Evolutionary conservation across 53 echinoderm and acorn worm genomes (phyloP).

Genomic region (Luidia sarsii): DNA sequence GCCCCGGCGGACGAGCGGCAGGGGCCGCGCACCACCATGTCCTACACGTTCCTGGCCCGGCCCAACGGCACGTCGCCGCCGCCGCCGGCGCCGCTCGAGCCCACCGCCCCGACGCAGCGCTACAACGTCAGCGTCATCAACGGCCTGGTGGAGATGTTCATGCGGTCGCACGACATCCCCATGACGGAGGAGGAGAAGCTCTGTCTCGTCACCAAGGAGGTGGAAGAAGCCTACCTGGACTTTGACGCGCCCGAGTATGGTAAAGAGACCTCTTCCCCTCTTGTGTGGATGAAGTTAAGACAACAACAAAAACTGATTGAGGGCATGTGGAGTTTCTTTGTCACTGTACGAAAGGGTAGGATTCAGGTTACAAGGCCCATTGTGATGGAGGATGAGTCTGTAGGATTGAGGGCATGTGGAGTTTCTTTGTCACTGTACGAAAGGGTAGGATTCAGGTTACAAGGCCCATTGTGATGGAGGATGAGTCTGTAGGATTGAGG

Average conservation of each 20-base stretch:
- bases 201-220: not conserved
- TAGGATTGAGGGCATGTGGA: no score
- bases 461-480: no score
- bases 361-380: no score
- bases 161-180: not conserved
- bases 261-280: no score
- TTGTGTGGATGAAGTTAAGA: no score
- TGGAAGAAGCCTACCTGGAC: not conserved
- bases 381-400: no score
- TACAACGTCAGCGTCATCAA: not conserved
- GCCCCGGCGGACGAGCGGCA: not conserved
- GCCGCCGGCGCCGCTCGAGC: not conserved
- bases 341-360: no score
- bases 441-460: no score
- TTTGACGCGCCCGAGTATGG: conserved; percentile 9
- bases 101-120: not conserved
- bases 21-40: conserved; percentile 10
- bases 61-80: conserved; percentile 5
- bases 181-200: not conserved
- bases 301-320: no score
- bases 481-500: no score
- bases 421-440: no score
- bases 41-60: conserved; percentile 35
- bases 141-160: not conserved
- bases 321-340: no score